Evolutionary conservation across 2,888 invertebrate species (phyloP), one percentile per base, ranked within the genome.

Genomic region (Sinopyrophorus schimmeli): DNA sequence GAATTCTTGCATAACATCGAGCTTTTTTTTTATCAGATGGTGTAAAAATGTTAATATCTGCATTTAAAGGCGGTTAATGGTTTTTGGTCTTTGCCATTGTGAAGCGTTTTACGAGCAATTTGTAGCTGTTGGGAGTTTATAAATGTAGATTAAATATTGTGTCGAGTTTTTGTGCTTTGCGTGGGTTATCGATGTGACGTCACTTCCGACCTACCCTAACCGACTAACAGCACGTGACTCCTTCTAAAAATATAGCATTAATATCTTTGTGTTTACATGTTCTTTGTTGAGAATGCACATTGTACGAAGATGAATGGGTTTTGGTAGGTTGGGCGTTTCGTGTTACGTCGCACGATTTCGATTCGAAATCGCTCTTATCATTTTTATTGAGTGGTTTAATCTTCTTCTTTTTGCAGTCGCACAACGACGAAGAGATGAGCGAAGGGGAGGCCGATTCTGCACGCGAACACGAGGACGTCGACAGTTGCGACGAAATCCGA

Each of bases 341-440:
- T n/a, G n/a, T n/a, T n/a, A n/a, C n/a, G n/a, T n/a, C n/a, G n/a
- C n/a, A n/a, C n/a, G n/a, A n/a, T n/a, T n/a, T n/a, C n/a, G n/a
- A n/a, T n/a, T n/a, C n/a, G n/a, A n/a, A n/a, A n/a, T n/a, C n/a
- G n/a, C n/a, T n/a, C n/a, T n/a, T n/a, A n/a, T n/a, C n/a, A n/a
- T n/a, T n/a, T n/a, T n/a, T n/a, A n/a, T n/a, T n/a, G n/a, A n/a
- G n/a, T n/a, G n/a, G n/a, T n/a, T n/a, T n/a, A n/a, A n/a, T 17
- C 11, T 49, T 32, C 53, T 63, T 63, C 56, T 52, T 63, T 28
- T 74, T 76, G 15, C 74, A 80, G 80, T 79, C 79, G 16, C 78
- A 79, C 56, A 79, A 78, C 58, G 80, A 80, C 47, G 80, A 80
- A 48, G 76, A 75, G 51, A 68, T 79, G 55, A 79, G 78, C 47